Evolutionary conservation across 2,888 invertebrate species (phyloP).

Genomic region (Microplitis manilae): DNA sequence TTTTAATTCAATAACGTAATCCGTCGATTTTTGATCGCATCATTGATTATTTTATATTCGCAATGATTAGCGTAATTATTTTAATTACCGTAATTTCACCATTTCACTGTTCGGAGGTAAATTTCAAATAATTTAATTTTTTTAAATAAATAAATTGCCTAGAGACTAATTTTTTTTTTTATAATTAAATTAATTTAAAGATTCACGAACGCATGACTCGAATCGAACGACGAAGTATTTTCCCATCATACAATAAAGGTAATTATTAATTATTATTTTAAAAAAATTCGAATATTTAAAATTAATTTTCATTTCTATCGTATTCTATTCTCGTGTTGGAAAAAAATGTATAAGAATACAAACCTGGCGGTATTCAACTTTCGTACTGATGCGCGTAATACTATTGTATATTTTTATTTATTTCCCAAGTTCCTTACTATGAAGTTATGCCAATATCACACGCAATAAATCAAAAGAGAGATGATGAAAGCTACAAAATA

Average conservation of each 20-base stretch:
- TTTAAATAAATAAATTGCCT: background rate
- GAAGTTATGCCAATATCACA: constrained; percentile 59
- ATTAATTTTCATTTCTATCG: no score
- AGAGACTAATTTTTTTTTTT: background rate
- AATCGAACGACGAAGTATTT: constrained; percentile 54
- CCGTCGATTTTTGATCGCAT: no score
- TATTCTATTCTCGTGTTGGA: no score
- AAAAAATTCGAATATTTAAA: background rate
- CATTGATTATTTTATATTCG: no score
- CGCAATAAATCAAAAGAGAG: constrained; percentile 36
- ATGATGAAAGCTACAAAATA: constrained; percentile 37
- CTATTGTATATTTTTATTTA: background rate
- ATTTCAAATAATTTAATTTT: background rate
- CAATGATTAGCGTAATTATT: no score
- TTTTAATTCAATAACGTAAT: no score
- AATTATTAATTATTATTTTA: constrained; percentile 23
- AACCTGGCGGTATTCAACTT: no score
- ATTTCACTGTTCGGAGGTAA: background rate
- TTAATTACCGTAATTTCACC: no score
- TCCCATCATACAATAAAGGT: constrained; percentile 55
- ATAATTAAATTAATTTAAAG: constrained; percentile 42
- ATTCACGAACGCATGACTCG: constrained; percentile 58
- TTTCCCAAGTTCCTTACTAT: constrained; percentile 60
- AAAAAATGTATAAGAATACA: no score
- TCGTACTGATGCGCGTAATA: no score